Percentiles rank a stretch among this genome's conserved stretches.
phyloP scores from a whole-genome alignment of 2,888 invertebrate genomes.

The Bibio marci region DNA sequence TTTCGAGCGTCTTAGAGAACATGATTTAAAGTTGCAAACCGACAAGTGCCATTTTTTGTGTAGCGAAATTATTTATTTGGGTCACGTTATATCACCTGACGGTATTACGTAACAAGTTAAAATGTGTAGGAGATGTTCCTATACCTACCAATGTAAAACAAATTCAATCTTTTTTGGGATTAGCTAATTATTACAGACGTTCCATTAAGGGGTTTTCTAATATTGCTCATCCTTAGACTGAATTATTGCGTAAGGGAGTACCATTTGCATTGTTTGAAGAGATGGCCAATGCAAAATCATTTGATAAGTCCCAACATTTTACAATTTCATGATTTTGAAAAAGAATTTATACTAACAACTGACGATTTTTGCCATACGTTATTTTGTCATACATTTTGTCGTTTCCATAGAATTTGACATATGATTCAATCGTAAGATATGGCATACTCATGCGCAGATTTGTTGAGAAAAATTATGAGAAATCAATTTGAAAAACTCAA shows the following conservation, averaged over 20 bases:
- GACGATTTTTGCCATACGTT: too few species aligned
- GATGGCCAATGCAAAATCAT: too few species aligned
- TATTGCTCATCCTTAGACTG: not conserved
- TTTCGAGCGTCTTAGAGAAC: constrained; percentile 10
- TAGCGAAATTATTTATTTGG: constrained; percentile 9
- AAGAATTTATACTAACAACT: constrained; percentile 1
- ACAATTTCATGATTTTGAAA: constrained; percentile 1
- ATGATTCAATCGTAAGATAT: not conserved
- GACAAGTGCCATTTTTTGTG: constrained; percentile 12
- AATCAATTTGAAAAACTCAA: too few species aligned
- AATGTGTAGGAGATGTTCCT: constrained; percentile 13
- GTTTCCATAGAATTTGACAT: not conserved
- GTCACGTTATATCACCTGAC: constrained; percentile 13
- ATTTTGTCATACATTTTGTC: too few species aligned
- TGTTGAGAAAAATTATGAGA: constrained; percentile 15
- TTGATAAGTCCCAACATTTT: constrained; percentile 1
- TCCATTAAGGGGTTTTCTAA: constrained; percentile 5
- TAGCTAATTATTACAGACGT: constrained; percentile 19
- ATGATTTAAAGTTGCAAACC: constrained; percentile 12
- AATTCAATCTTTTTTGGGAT: constrained; percentile 15
- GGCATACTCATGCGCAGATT: not conserved
- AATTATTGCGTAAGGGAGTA: constrained; percentile 1
- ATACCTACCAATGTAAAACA: constrained; percentile 11
- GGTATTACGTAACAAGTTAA: constrained; percentile 14
- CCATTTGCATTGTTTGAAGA: not conserved